Evolutionary conservation across 2,888 invertebrate species (phyloP).

Genomic region (Hoplodrina ambigua): DNA sequence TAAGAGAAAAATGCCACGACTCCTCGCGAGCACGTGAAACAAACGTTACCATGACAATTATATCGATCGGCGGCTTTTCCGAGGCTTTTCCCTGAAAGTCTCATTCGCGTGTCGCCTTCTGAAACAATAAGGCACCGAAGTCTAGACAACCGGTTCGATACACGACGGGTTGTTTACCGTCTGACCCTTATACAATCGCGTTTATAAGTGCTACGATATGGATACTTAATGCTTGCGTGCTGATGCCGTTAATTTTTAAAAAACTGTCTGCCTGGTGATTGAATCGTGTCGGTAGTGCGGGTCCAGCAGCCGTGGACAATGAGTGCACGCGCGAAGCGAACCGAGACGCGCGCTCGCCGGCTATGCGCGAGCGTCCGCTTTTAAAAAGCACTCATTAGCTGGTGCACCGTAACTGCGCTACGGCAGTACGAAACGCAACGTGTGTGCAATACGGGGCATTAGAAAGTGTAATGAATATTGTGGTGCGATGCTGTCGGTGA

Average conservation of each 20-base stretch:
- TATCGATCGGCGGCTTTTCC: constrained; percentile 90
- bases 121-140: constrained; percentile 83
- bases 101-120: constrained; percentile 87
- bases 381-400: constrained; percentile 86
- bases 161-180: constrained; percentile 45
- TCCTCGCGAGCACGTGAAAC: constrained; percentile 85
- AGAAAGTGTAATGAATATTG: constrained; percentile 88
- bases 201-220: constrained; percentile 64
- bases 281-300: constrained; percentile 68
- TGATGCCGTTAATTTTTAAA: constrained; percentile 69
- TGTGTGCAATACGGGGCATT: constrained; percentile 86
- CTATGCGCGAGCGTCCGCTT: constrained; percentile 84
- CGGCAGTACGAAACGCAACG: constrained; percentile 81
- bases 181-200: constrained; percentile 58
- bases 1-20: constrained; percentile 80
- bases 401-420: constrained; percentile 87
- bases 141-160: constrained; percentile 69
- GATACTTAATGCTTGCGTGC: constrained; percentile 60
- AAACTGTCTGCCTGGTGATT: constrained; percentile 71
- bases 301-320: constrained; percentile 83
- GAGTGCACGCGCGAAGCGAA: constrained; percentile 86
- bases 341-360: constrained; percentile 80
- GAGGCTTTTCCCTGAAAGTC: constrained; percentile 86
- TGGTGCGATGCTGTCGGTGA: constrained; percentile 88
- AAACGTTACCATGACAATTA: constrained; percentile 86